Conservation (phyloP, 2,113 vertebrate genomes). For the Sphaerodactylus townsendi region DNA sequence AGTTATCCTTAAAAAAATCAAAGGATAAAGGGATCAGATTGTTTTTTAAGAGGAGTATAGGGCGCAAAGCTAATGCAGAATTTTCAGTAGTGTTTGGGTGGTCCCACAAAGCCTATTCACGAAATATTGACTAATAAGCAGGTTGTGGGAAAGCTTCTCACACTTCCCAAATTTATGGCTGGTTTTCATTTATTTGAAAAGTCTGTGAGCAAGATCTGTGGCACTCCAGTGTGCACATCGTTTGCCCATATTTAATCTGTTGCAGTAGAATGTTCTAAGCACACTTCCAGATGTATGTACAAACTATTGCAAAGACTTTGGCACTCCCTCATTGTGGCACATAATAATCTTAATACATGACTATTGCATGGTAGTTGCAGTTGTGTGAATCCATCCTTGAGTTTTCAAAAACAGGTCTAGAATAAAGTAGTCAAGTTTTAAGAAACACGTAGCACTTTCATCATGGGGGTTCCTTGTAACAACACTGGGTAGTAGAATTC, state of each 20-base stretch:
- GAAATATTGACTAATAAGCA: background rate
- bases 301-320: background rate
- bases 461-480: background rate
- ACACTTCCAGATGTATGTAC: background rate
- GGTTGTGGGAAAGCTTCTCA: background rate
- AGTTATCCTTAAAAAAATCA: slow-evolving; percentile 7
- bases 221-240: background rate
- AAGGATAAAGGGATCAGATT: background rate
- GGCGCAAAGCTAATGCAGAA: background rate
- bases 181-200: background rate
- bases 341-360: background rate
- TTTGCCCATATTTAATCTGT: background rate
- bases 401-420: background rate
- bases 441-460: background rate
- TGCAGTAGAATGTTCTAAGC: background rate
- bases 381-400: background rate
- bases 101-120: background rate
- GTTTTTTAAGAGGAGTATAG: background rate
- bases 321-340: background rate
- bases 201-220: background rate
- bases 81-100: slow-evolving; percentile 20
- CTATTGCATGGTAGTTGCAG: background rate
- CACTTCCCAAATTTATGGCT: background rate
- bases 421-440: background rate
- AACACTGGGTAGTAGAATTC: background rate